Evolutionary conservation across 1,140 invertebrate species (phyloP), one percentile per base, ranked within the genome.

Genomic region (Brachionus asplanchnoidis): DNA sequence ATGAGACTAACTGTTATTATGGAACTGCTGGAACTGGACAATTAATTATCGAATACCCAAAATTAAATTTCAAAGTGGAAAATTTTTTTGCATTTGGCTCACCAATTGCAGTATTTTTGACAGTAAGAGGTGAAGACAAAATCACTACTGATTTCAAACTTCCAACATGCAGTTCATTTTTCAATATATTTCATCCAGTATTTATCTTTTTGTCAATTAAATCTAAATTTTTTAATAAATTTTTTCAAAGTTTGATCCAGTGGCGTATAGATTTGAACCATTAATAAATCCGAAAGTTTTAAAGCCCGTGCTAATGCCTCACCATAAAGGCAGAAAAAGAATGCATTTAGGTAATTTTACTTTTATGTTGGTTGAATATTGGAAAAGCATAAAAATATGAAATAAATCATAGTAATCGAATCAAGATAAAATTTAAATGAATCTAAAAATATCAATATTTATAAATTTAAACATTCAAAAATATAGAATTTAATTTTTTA

Each of bases 301-400:
- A 28, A 77, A 77, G 26, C 96, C 97, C 0, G 94, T 94, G 36
- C 89, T 96, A 20, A 95, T 99, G 86, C 95, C 96, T 1, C 97
- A 99, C 91, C 96, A 98, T 87, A 98, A 98, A 91, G 97, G 97
- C 26, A 91, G 97, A 85, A 98, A 98, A 90, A 90, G 97, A 86
- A 94, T 98, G 93, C 97, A 99, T 92, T 91, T 98, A 87, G 95
- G 95, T 95, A 40, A 85, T 50, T 84, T 77, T 32, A 46, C 32
- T 6, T 6, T 36, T 36, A 7, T 0, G 4, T 36, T 36, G 32
- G 3, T 5, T 36, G 0, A 36, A 7, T 36, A 36, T 36, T 7
- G 6, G 32, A 36, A 36, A 36, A 36, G 32, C 32, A 36, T 36
- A 36, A 36, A 36, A 36, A 36, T 36, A 36, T 7, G 4, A 7